A percentile compares a stretch with the other conserved stretches of the same genome.
Conservation (phyloP, 1,140 invertebrate genomes). For the Lasaia peninsularis region DNA sequence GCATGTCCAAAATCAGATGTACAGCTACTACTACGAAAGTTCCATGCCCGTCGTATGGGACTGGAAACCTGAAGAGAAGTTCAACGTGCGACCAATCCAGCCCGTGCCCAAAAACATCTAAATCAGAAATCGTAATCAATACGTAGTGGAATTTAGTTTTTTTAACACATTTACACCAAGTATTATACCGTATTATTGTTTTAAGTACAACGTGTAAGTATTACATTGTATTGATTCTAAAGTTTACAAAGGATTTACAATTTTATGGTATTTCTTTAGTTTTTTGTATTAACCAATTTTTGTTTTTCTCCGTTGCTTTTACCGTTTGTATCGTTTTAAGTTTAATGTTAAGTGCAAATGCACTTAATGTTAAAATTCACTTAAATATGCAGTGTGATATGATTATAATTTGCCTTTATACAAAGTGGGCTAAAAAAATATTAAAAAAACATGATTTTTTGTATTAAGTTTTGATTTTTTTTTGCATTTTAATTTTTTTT, state of each 20-base stretch:
- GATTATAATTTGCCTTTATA: too few relatives aligned
- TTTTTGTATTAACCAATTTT: too few relatives aligned
- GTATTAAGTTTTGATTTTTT: too few relatives aligned
- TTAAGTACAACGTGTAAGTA: slow-evolving; percentile 13
- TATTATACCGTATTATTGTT: slow-evolving; percentile 24
- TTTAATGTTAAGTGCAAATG: background rate
- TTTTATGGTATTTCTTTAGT: background rate
- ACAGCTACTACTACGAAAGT: slow-evolving; percentile 87
- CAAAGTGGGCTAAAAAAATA: too few relatives aligned
- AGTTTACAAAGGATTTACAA: background rate
- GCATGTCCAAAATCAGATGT: slow-evolving; percentile 86
- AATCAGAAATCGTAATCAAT: slow-evolving; percentile 23
- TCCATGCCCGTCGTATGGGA: slow-evolving; percentile 86
- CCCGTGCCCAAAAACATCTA: slow-evolving; percentile 74
- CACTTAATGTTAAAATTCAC: background rate
- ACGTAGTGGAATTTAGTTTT: slow-evolving; percentile 12
- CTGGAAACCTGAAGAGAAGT: slow-evolving; percentile 80
- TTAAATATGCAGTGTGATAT: background rate
- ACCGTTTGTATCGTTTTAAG: too few relatives aligned
- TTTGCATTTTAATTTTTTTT: background rate
- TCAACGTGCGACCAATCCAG: slow-evolving; percentile 75
- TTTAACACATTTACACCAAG: slow-evolving; percentile 29
- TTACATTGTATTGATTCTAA: slow-evolving; percentile 11
- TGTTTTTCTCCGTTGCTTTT: too few relatives aligned
- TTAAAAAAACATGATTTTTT: too few relatives aligned